phyloP scores from a whole-genome alignment of 1,140 invertebrate species.

The Fopius arisanus region DNA sequence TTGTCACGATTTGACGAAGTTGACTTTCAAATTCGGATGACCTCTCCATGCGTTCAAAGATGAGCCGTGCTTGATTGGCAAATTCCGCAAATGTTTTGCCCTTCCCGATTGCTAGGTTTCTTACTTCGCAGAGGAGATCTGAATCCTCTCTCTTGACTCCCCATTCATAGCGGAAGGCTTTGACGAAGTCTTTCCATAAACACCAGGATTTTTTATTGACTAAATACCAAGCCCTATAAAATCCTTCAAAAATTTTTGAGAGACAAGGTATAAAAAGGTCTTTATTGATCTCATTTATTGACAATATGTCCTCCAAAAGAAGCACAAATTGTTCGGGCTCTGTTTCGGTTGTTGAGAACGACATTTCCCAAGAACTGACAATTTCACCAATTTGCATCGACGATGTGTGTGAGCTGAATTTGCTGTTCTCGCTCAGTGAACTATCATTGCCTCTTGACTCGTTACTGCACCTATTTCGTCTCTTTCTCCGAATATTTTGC shows the following conservation, averaged over 20 bases:
- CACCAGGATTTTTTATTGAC: slow-evolving; percentile 8
- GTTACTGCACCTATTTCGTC: background rate
- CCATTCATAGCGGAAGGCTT: no score
- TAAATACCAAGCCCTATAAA: slow-evolving; percentile 1
- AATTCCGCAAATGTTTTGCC: no score
- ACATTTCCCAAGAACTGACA: slow-evolving; percentile 13
- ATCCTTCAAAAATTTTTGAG: background rate
- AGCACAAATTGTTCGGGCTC: slow-evolving; percentile 4
- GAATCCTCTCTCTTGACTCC: no score
- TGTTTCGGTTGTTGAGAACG: slow-evolving; percentile 2
- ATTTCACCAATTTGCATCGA: background rate
- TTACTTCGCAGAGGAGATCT: no score
- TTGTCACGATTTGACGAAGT: no score
- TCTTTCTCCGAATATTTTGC: background rate
- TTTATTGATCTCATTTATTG: background rate
- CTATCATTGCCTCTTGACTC: no score
- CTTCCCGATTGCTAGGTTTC: no score
- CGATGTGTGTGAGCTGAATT: background rate
- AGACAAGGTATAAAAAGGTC: slow-evolving; percentile 1
- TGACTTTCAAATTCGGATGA: no score
- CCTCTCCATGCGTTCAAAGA: no score
- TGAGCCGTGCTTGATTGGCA: no score
- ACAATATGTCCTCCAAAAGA: background rate
- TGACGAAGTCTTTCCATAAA: no score
- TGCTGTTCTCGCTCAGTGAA: background rate